These are phyloP conservation scores for Clunio marinus DNA, from an alignment of 2,888 invertebrate genomes.

Conservation along the genomic window DNA sequence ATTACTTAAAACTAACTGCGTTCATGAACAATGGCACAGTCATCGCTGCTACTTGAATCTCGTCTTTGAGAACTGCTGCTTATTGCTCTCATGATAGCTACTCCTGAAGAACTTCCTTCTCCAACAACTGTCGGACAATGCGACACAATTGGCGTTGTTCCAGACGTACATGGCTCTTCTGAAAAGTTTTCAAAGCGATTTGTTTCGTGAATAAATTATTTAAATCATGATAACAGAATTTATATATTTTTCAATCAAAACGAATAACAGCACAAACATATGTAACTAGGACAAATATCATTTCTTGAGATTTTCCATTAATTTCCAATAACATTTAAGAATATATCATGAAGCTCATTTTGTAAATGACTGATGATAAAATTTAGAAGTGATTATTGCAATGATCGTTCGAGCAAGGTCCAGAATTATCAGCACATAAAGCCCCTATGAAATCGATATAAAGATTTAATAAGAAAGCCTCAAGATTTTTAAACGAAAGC, in stretches of 20 bases:
- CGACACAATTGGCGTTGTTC: conserved; percentile 20
- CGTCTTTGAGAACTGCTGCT: background rate
- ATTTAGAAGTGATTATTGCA: conserved; percentile 32
- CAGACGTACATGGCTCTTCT: conserved; percentile 31
- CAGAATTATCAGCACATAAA: background rate
- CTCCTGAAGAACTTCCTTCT: background rate
- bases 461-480: background rate
- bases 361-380: background rate
- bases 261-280: background rate
- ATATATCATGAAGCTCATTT: too few relatives aligned
- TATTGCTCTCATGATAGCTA: conserved; percentile 1
- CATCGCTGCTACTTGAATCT: background rate
- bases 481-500: conserved; percentile 3
- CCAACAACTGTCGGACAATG: conserved; percentile 23
- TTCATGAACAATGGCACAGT: background rate
- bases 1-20: too few relatives aligned
- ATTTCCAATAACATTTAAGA: too few relatives aligned
- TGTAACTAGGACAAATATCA: background rate
- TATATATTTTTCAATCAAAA: too few relatives aligned
- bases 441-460: background rate
- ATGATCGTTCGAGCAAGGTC: conserved; percentile 27
- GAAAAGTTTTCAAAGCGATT: background rate
- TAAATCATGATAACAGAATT: background rate
- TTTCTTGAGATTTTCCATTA: background rate
- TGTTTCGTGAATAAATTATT: background rate